Percentiles rank a stretch among this genome's conserved stretches.
phyloP scores from a whole-genome alignment of 23 tunicate genomes.

The Pegea sp. region DNA sequence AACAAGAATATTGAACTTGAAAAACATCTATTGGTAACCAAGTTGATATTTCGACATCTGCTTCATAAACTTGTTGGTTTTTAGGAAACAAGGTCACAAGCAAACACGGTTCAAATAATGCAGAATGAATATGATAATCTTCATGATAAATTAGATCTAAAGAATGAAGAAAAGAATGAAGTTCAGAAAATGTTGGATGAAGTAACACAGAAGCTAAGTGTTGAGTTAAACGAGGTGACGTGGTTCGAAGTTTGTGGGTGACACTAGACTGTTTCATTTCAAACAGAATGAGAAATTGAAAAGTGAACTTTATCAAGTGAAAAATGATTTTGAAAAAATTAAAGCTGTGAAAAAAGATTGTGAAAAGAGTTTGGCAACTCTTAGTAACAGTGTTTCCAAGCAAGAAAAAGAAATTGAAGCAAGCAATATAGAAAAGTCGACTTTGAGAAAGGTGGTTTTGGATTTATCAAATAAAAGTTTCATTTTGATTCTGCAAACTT shows the following conservation, averaged over 20 bases:
- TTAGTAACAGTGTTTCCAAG: not conserved
- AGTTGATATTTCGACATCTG: not conserved
- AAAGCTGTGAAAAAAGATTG: not conserved
- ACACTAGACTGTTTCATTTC: too few relatives aligned
- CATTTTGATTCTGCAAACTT: too few relatives aligned
- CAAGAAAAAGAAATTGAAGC: too few relatives aligned
- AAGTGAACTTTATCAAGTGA: constrained; percentile 1
- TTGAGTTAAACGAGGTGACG: too few relatives aligned
- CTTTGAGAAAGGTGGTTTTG: too few relatives aligned
- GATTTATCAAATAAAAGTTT: too few relatives aligned
- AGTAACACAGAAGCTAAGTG: too few relatives aligned
- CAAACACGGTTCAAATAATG: constrained; percentile 67
- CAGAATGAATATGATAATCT: constrained; percentile 68
- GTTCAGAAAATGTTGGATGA: constrained; percentile 42
- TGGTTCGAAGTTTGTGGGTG: too few relatives aligned
- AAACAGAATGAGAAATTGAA: not conserved
- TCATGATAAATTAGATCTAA: constrained; percentile 53
- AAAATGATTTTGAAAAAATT: not conserved
- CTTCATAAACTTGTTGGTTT: not conserved
- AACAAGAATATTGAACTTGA: constrained; percentile 10
- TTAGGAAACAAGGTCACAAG: constrained; percentile 60
- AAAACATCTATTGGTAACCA: constrained; percentile 7
- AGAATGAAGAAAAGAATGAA: constrained; percentile 18
- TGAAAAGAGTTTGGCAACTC: not conserved
- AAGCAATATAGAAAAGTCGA: too few relatives aligned